Percentiles rank a stretch among this genome's conserved stretches.
Conservation (phyloP, 2,113 vertebrate species). For the Pyrgilauda ruficollis region DNA sequence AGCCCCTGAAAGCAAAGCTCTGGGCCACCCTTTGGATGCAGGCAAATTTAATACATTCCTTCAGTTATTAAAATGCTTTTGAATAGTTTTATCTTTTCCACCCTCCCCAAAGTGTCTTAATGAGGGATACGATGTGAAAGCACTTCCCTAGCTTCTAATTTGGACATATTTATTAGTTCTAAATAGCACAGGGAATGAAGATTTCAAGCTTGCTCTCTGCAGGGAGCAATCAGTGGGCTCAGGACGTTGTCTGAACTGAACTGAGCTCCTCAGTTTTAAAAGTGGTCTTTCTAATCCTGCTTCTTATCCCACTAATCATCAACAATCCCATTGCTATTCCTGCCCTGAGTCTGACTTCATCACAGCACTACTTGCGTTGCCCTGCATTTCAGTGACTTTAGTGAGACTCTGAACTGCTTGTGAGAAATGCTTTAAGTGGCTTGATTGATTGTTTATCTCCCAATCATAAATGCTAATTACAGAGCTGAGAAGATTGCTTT, state of each 20-base stretch:
- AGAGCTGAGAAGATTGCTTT: conserved; percentile 31
- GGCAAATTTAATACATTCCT: neutral
- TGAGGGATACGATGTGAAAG: neutral
- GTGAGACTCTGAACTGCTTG: conserved; percentile 36
- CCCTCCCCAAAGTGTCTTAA: neutral
- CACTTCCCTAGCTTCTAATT: neutral
- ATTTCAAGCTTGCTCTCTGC: neutral
- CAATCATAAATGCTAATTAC: conserved; percentile 61
- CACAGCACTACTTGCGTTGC: neutral
- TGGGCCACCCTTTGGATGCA: neutral
- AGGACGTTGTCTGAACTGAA: neutral
- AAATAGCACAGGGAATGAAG: neutral
- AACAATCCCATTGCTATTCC: neutral
- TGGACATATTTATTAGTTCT: neutral
- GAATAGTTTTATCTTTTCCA: neutral
- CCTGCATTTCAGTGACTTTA: conserved; percentile 7
- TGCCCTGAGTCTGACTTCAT: neutral
- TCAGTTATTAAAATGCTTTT: neutral
- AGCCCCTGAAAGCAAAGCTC: neutral
- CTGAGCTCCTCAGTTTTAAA: neutral
- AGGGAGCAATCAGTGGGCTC: neutral
- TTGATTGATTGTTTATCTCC: conserved; percentile 31
- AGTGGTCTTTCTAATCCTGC: neutral
- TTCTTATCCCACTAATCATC: neutral
- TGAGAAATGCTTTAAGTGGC: conserved; percentile 56